Base-by-base conservation (phyloP, 1,140 invertebrate genomes). In the Sycobia sp. region DNA sequence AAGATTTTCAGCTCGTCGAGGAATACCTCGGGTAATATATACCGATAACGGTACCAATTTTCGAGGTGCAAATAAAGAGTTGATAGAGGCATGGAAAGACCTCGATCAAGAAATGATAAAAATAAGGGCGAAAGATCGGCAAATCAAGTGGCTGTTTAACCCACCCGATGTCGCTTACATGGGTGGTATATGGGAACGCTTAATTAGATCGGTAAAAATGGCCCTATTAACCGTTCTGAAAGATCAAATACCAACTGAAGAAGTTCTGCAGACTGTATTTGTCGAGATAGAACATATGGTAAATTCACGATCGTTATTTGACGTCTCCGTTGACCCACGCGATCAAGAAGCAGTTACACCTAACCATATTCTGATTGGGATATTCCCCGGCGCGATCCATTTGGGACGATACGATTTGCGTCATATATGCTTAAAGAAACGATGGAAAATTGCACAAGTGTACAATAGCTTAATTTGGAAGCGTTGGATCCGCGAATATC, bases 321-420 rank as follows among this genome's bases (percentile, higher is more conserved):
- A 27, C n/a, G 46, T 60, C 3, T 36, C 46, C 0, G 34, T 58
- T 11, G 67, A 69, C 16, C 32, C 59, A 13, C 22, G 43, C 8
- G 68, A 71, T 39, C 13, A 62, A 20, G 53, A 51, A 34, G 38
- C 51, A 3, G 38, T 73, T 8, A 69, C 72, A 9, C 71, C 73
- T 7, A 73, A 67, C 32, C 73, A 77, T 63, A 72, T 75, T 36
- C 41, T 76, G 4, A 70, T 74, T 20, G 71, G 73, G 13, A 20
- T 23, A 1, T 59, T 57, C 13, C 54, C 54, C n/a, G 60, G 46
- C 4, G 11, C 4, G 1, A 27, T 51, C 7, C 10, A 11, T 3
- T 38, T 38, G 16, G 57, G 25, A 27, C 7, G 11, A n/a, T n/a
- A n/a, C n/a, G n/a, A n/a, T n/a, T n/a, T n/a, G n/a, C n/a, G n/a